Conservation (phyloP, 2,888 invertebrate species). For the Psococerastis gibbosa region DNA sequence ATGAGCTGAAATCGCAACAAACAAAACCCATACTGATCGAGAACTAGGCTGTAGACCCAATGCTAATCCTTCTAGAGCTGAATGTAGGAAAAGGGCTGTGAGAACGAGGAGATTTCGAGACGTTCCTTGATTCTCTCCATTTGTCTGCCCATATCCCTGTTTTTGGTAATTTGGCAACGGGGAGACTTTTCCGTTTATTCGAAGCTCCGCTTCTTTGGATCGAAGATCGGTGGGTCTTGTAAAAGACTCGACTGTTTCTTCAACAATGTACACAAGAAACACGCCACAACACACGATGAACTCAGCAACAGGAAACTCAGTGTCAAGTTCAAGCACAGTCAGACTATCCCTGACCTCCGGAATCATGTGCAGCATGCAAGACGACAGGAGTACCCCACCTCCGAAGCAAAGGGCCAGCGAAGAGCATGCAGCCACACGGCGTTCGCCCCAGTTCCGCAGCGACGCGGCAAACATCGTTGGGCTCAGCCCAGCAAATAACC, state of each 20-base stretch:
- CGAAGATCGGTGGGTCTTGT: conserved; percentile 12
- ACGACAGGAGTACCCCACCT: conserved; percentile 36
- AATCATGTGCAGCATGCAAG: conserved; percentile 36
- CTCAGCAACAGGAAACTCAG: conserved; percentile 28
- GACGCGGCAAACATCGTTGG: conserved; percentile 1
- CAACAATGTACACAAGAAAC: conserved; percentile 33
- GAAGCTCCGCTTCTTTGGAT: conserved; percentile 14
- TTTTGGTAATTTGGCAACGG: conserved; percentile 18
- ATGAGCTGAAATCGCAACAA: conserved; percentile 31
- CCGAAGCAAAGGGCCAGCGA: conserved; percentile 21
- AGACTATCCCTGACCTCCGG: conserved; percentile 31
- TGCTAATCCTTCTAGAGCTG: conserved; percentile 34
- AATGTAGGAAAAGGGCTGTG: conserved; percentile 32
- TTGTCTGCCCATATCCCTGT: conserved; percentile 14
- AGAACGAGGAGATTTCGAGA: conserved; percentile 27
- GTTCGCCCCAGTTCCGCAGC: conserved; percentile 1
- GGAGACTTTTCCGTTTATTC: conserved; percentile 17
- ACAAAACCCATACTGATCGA: conserved; percentile 31
- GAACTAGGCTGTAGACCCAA: conserved; percentile 29
- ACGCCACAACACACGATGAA: conserved; percentile 32
- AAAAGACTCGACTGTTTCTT: conserved; percentile 29
- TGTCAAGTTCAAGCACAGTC: conserved; percentile 21
- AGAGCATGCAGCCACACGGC: neutral
- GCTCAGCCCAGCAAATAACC: conserved; percentile 3
- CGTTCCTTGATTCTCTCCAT: conserved; percentile 11